Evolutionary conservation across 2,797 vertebrate species (phyloP).

Genomic region (Enteromius anoplus): DNA sequence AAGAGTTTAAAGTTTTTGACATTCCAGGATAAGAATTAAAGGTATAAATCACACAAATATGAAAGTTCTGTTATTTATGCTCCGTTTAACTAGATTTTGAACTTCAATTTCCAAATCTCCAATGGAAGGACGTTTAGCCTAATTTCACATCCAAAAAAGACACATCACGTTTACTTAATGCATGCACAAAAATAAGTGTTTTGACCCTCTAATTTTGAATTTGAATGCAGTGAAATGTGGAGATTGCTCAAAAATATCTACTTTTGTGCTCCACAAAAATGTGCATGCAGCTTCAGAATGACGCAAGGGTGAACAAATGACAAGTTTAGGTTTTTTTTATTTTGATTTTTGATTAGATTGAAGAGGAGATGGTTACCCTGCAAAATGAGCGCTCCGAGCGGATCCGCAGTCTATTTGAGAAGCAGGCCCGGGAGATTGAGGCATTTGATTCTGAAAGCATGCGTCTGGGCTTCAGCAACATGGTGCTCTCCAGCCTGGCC

Average conservation of each 20-base stretch:
- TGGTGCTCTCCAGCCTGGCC: slow-evolving; percentile 96
- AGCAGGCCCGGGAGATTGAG: slow-evolving; percentile 96
- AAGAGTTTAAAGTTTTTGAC: neutral
- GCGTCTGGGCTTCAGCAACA: slow-evolving; percentile 98
- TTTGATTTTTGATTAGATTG: slow-evolving; percentile 80
- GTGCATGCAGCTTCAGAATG: neutral
- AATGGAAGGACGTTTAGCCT: neutral
- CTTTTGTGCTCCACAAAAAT: neutral
- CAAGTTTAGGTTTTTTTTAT: too few relatives aligned
- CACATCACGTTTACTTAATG: neutral
- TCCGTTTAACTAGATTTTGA: neutral
- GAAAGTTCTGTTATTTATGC: neutral
- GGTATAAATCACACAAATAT: neutral
- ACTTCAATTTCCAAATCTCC: neutral
- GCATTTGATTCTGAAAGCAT: slow-evolving; percentile 99
- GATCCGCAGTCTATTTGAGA: slow-evolving; percentile 95
- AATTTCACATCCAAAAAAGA: neutral
- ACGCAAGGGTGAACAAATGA: neutral
- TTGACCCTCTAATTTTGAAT: neutral
- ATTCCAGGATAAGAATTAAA: neutral
- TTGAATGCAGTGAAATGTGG: neutral
- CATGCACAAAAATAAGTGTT: neutral
- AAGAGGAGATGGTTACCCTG: slow-evolving; percentile 95
- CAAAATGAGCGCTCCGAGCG: slow-evolving; percentile 96
- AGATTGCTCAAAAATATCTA: neutral